Base-by-base conservation (phyloP, 2,888 invertebrate species). In the Oscheius sp. region DNA sequence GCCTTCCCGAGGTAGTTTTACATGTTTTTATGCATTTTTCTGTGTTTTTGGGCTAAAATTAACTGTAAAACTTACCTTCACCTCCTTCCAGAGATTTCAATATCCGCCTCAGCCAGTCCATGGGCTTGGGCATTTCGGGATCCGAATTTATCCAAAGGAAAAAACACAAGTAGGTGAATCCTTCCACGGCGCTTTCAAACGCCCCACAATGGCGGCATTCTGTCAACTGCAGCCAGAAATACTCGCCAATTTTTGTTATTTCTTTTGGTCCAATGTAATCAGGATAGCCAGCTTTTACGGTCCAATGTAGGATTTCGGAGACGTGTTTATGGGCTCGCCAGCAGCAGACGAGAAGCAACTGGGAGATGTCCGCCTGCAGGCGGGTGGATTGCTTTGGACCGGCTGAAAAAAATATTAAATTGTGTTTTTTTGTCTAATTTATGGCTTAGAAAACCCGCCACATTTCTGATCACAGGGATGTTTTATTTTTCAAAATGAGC, bases 281-380 rank as follows among this genome's bases (percentile, higher is more conserved):
- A 12, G 49, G 55, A 59, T 29, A 43, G 9, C 12, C 6, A 23
- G 9, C 89, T 21, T 56, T 71, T 13, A 77, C 74, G 5, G 76
- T 69, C 79, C 77, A 81, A 6, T 77, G 90, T 29, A 91, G 88
- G 9, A 90, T 84, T 18, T 90, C 86, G 1, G 91, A 91, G 3
- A 91, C 93, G 91, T 97, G 96, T 89, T 96, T 97, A 61, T 96
- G 93, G 3, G 94, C 93, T 75, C 96, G 91, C 98, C 98, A 98
- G 0, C 95, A 94, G 87, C 95, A 95, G 0, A 96, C 91, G 21
- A 96, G 90, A n/a, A 97, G 92, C 92, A 93, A 93, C 89, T 96
- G 96, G 0, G 84, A 80, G 1, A 76, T 27, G 21, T 76, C 76
- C 0, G 76, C 66, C 1, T 74, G 58, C 16, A 64, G 3, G 46